These are phyloP conservation scores for Scaptomyza caliginosa DNA, from an alignment of 2,888 invertebrate genomes.

Conservation along the genomic window DNA sequence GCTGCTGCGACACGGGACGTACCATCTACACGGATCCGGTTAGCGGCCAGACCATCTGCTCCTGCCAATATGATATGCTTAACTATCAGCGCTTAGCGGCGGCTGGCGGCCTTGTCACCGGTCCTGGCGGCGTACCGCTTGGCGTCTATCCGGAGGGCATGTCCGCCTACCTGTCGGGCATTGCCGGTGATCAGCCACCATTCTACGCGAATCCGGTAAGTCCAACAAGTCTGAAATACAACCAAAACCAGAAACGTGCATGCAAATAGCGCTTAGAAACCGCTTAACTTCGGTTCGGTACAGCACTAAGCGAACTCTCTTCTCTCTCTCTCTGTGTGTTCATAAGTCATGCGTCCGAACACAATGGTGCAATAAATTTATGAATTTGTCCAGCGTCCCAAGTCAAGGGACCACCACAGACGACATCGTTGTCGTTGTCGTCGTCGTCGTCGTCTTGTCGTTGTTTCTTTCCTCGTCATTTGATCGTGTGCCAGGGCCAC, in stretches of 20 bases:
- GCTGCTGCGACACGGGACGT: constrained; percentile 96
- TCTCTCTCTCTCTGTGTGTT: constrained; percentile 37
- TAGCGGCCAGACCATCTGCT: constrained; percentile 94
- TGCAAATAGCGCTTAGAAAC: constrained; percentile 5
- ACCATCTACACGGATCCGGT: constrained; percentile 95
- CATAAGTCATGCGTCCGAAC: constrained; percentile 72
- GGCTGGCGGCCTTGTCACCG: constrained; percentile 84
- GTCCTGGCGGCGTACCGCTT: constrained; percentile 89
- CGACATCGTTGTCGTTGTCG: constrained; percentile 22
- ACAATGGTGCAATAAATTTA: constrained; percentile 79
- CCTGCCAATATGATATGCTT: constrained; percentile 95
- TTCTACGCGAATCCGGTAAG: constrained; percentile 94
- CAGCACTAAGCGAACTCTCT: neutral
- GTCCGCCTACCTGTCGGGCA: constrained; percentile 93
- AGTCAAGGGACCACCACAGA: constrained; percentile 62
- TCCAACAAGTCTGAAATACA: constrained; percentile 69
- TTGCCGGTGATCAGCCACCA: constrained; percentile 93
- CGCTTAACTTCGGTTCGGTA: constrained; percentile 4
- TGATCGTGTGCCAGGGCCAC: constrained; percentile 70
- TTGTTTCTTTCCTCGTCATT: constrained; percentile 59
- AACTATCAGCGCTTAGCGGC: constrained; percentile 90
- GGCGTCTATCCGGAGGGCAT: constrained; percentile 93
- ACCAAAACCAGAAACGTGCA: neutral
- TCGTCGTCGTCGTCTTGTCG: constrained; percentile 10
- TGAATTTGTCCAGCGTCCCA: constrained; percentile 74